These are phyloP conservation scores for Phylloscopus trochilus DNA, from an alignment of 2,113 vertebrate genomes.

Conservation along the genomic window DNA sequence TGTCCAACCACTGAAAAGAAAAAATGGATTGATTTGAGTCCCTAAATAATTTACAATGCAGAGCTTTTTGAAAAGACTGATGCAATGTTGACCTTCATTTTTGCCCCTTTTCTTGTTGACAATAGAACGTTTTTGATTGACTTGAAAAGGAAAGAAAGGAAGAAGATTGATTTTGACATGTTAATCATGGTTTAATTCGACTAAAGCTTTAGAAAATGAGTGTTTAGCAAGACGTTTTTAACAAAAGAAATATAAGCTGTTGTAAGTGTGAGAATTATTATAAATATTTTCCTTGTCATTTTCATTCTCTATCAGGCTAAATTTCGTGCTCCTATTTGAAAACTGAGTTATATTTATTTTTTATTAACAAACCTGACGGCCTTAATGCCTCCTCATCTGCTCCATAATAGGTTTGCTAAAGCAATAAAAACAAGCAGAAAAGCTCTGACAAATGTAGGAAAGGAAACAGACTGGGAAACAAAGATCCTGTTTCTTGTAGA, in stretches of 20 bases:
- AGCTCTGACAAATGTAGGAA: background rate
- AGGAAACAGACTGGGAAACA: background rate
- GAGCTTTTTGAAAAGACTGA: constrained; percentile 52
- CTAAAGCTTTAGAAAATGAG: constrained; percentile 51
- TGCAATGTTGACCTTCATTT: constrained; percentile 55
- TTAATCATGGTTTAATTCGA: constrained; percentile 40
- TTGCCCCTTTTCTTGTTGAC: background rate
- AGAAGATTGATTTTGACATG: constrained; percentile 44
- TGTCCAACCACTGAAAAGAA: constrained; percentile 70
- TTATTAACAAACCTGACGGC: background rate
- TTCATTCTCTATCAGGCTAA: background rate
- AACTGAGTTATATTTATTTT: background rate
- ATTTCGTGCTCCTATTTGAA: constrained; percentile 24
- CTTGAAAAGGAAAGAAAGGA: constrained; percentile 13
- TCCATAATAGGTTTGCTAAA: background rate
- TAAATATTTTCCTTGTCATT: constrained; percentile 25
- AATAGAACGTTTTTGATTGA: constrained; percentile 46
- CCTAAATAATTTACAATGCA: constrained; percentile 75
- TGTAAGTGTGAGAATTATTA: constrained; percentile 2
- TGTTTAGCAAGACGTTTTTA: constrained; percentile 20
- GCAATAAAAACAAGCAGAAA: background rate
- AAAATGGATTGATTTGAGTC: constrained; percentile 74
- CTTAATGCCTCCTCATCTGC: background rate
- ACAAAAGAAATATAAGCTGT: constrained; percentile 32
- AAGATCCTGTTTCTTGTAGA: background rate